Evolutionary conservation across 2,797 vertebrate species (phyloP), one percentile per base, ranked within the genome.

Genomic region (Microctenopoma stevenorrisi): DNA sequence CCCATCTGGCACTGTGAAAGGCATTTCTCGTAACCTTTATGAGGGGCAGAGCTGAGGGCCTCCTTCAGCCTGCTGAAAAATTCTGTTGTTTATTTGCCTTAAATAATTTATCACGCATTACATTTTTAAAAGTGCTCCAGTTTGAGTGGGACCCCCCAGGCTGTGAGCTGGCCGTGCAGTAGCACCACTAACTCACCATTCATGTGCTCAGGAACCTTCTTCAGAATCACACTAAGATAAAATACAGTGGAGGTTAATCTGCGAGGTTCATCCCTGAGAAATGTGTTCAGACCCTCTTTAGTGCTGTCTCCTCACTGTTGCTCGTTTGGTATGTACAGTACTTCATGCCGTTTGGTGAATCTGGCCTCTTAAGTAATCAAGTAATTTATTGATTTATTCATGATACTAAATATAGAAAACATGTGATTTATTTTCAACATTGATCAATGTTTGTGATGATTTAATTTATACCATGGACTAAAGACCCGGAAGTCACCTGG

Each of bases 31-130:
- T 60, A 53, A 85, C 55, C 55, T 76, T 50, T 38, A 69, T 57
- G 61, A 63, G 44, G 49, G 76, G 69, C 7, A 13, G 64, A 79
- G 52, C 65, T 8, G 2, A 68, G 75, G 80, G 75, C 79, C 70
- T 43, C 3, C 35, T 51, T 64, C 69, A 61, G 64, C 86, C 78
- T 88, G 74, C 86, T 91, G 84, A 90, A 83, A 86, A 86, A 88
- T 78, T 65, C 78, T 74, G 70, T 79, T 88, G 70, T 86, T 81
- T 80, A 85, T 83, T 84, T 87, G 52, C 70, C 82, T 89, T 82
- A 91, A 92, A 88, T 82, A 22, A 86, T 90, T 88, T 85, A 92
- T 79, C 76, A 46, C 6, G 2, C 44, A 7, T 38, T 92, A 56
- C 90, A 91, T 92, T 83, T 90, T 89, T 92, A 64, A 87, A 57